Percentiles rank a stretch among this genome's conserved stretches.
phyloP scores from a whole-genome alignment of 2,888 invertebrate species.

The Chymomyza caudatula region DNA sequence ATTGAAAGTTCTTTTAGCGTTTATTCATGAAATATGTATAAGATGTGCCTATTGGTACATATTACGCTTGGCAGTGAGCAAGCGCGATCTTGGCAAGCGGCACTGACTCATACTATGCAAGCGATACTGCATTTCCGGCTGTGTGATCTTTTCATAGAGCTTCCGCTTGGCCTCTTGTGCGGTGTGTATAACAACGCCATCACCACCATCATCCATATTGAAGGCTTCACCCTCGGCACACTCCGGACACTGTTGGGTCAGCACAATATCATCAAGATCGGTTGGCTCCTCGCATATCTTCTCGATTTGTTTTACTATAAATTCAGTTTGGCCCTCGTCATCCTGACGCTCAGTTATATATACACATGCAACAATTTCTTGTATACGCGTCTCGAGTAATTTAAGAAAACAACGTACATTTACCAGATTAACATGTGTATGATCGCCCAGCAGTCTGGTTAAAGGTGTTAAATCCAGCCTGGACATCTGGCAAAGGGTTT shows the following conservation, averaged over 20 bases:
- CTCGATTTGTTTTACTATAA: slow-evolving; percentile 72
- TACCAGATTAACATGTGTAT: slow-evolving; percentile 81
- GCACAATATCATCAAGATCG: slow-evolving; percentile 79
- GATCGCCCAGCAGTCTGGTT: slow-evolving; percentile 80
- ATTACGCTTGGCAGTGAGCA: slow-evolving; percentile 72
- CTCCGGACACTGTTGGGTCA: slow-evolving; percentile 77
- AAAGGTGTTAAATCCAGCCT: slow-evolving; percentile 80
- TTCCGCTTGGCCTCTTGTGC: slow-evolving; percentile 64
- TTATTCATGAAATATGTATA: background rate
- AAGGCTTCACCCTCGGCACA: slow-evolving; percentile 78
- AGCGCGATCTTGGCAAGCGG: slow-evolving; percentile 74
- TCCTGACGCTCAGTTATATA: slow-evolving; percentile 75
- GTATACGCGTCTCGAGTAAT: slow-evolving; percentile 80
- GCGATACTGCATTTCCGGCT: slow-evolving; percentile 78
- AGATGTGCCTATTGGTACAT: slow-evolving; percentile 32
- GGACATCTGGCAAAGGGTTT: slow-evolving; percentile 76
- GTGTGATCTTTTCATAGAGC: slow-evolving; percentile 74
- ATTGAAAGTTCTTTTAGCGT: background rate
- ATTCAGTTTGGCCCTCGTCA: slow-evolving; percentile 46
- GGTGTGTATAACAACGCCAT: slow-evolving; percentile 61
- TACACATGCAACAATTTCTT: slow-evolving; percentile 79
- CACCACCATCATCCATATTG: slow-evolving; percentile 75
- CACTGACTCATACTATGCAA: slow-evolving; percentile 77
- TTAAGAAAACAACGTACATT: slow-evolving; percentile 80
- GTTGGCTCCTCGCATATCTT: slow-evolving; percentile 76